Evolutionary conservation across 2,797 vertebrate species (phyloP).

Genomic region (Arvicola amphibius): DNA sequence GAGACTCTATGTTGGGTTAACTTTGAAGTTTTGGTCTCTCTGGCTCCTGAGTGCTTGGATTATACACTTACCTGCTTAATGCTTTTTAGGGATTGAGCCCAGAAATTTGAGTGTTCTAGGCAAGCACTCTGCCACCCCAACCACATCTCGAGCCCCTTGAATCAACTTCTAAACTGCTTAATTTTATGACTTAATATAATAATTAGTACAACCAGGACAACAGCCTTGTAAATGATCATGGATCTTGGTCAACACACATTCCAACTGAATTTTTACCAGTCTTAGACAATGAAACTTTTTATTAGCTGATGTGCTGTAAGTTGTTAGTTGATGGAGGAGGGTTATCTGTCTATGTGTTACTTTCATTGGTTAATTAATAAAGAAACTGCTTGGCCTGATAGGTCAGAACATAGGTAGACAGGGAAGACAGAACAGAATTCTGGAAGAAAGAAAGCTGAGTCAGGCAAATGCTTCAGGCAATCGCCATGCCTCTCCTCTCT

Average conservation of each 20-base stretch:
- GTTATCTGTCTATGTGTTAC: too few species aligned
- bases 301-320: not conserved
- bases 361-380: too few species aligned
- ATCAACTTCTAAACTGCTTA: not conserved
- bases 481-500: too few species aligned
- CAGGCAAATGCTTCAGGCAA: too few species aligned
- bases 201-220: not conserved
- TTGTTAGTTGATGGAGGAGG: too few species aligned
- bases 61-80: too few species aligned
- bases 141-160: not conserved
- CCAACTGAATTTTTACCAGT: not conserved
- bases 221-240: not conserved
- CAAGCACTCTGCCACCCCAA: not conserved
- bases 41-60: not conserved
- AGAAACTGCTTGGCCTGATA: too few species aligned
- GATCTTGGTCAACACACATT: not conserved
- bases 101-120: not conserved
- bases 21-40: not conserved
- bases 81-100: not conserved
- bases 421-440: too few species aligned
- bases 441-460: too few species aligned
- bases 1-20: not conserved
- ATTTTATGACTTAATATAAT: not conserved
- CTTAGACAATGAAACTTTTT: not conserved
- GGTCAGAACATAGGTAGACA: too few species aligned